Evolutionary conservation across 2,888 invertebrate species (phyloP).

Genomic region (Isoperla grammatica): DNA sequence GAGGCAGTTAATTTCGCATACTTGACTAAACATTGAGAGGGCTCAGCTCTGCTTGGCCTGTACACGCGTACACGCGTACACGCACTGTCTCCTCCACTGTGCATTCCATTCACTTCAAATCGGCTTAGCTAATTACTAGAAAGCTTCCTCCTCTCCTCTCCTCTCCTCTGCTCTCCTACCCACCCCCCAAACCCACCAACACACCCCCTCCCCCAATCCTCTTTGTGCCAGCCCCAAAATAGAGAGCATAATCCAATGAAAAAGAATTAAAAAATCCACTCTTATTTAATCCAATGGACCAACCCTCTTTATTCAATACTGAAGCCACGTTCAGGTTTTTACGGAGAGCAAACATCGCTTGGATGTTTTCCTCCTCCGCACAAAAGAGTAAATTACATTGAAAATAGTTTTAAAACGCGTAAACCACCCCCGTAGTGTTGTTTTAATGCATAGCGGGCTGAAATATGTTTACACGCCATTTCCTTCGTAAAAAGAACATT

Average conservation of each 20-base stretch:
- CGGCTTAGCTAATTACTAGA: constrained; percentile 25
- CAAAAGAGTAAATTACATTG: constrained; percentile 1
- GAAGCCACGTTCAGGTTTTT: constrained; percentile 3
- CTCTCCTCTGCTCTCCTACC: not conserved
- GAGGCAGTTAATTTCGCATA: too few relatives aligned
- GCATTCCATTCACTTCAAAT: constrained; percentile 24
- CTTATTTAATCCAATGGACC: constrained; percentile 8
- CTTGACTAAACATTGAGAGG: too few relatives aligned
- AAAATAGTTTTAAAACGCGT: not conserved
- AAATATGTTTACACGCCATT: not conserved
- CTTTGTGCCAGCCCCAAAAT: constrained; percentile 3
- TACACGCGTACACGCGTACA: too few relatives aligned
- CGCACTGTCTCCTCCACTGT: too few relatives aligned
- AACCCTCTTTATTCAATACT: constrained; percentile 13
- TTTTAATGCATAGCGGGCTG: not conserved
- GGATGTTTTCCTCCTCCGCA: not conserved
- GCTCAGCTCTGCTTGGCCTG: too few relatives aligned
- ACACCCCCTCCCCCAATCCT: not conserved
- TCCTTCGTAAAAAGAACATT: too few relatives aligned
- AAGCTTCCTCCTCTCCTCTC: constrained; percentile 7
- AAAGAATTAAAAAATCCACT: constrained; percentile 8
- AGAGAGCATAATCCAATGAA: constrained; percentile 12
- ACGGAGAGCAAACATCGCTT: constrained; percentile 4
- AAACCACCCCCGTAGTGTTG: not conserved
- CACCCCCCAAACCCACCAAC: not conserved